Conservation (phyloP, 1,140 invertebrate genomes). For the Lithobius niger region DNA sequence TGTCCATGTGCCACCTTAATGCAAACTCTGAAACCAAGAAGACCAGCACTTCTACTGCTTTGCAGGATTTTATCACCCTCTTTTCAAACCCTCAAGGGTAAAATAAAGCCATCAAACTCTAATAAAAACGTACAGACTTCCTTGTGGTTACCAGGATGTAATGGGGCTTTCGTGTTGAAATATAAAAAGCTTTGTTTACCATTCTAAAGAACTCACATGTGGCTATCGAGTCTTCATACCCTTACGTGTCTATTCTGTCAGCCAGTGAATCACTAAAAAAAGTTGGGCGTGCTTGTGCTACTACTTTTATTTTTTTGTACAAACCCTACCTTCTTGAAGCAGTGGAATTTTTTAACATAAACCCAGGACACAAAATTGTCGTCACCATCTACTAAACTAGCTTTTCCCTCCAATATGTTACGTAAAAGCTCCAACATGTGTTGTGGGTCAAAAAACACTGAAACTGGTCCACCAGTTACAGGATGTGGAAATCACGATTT, state of each 20-base stretch:
- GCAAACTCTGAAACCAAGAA: background rate
- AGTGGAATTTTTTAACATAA: conserved; percentile 20
- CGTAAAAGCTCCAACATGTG: conserved; percentile 22
- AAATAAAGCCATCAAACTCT: background rate
- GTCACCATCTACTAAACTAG: conserved; percentile 12
- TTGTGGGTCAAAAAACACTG: conserved; percentile 14
- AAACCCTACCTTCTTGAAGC: conserved; percentile 20
- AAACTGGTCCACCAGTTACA: conserved; percentile 13
- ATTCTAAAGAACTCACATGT: background rate
- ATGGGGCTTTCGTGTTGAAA: background rate
- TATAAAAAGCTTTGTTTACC: background rate
- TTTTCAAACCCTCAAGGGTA: background rate
- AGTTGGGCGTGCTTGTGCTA: conserved; percentile 8
- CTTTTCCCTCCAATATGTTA: conserved; percentile 19
- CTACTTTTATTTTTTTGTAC: conserved; percentile 26
- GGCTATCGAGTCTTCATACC: background rate
- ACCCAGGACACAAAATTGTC: conserved; percentile 12
- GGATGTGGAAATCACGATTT: conserved; percentile 12
- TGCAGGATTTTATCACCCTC: background rate
- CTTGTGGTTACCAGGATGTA: background rate
- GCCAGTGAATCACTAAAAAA: background rate
- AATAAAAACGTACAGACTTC: background rate
- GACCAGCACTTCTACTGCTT: background rate
- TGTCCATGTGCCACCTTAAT: too few species aligned
- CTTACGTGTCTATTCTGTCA: background rate